Percentiles rank a stretch among this genome's conserved stretches.
Evolutionary conservation across 2,888 invertebrate genomes (phyloP).

Genomic region (Esperia sulphurella): DNA sequence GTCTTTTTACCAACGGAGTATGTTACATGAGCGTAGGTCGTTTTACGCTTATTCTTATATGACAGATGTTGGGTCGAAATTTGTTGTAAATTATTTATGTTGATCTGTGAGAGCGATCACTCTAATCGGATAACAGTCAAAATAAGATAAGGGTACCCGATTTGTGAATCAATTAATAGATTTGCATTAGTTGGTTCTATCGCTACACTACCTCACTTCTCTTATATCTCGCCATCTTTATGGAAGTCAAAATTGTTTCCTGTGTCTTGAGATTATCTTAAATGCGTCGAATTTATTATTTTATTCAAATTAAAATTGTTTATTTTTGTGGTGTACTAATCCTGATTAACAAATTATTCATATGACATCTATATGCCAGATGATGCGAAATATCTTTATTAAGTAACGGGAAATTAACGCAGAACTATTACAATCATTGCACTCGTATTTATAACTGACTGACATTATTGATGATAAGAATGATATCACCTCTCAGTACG

Average conservation of each 20-base stretch:
- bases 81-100: no score
- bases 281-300: no score
- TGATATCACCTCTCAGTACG: not conserved
- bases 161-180: not conserved
- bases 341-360: no score
- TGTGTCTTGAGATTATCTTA: no score
- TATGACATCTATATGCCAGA: no score
- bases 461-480: constrained; percentile 2
- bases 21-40: constrained; percentile 47
- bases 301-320: no score
- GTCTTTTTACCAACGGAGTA: constrained; percentile 47
- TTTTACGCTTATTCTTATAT: constrained; percentile 34
- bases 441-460: constrained; percentile 2
- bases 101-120: no score
- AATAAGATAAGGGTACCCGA: not conserved
- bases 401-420: not conserved
- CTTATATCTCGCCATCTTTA: no score
- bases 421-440: not conserved
- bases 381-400: no score
- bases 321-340: no score
- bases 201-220: no score
- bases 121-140: not conserved
- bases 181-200: not conserved
- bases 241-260: no score
- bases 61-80: constrained; percentile 13